Evolutionary conservation across 2,888 invertebrate species (phyloP).

Genomic region (Pediacus dermestoides): DNA sequence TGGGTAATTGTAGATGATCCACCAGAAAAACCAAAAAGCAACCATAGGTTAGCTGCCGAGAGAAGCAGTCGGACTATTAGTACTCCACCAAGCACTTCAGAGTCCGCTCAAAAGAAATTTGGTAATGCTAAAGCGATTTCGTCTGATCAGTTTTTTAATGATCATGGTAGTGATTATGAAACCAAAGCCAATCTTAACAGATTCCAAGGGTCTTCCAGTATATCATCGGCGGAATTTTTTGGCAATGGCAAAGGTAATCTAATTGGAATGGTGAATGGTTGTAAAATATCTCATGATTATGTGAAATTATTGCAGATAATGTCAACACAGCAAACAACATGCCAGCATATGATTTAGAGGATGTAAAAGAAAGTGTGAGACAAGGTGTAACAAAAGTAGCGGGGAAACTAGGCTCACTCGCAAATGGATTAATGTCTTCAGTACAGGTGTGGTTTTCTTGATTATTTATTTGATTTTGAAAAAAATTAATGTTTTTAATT

Average conservation of each 20-base stretch:
- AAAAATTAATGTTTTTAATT: constrained; percentile 5
- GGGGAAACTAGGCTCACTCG: constrained; percentile 90
- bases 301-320: constrained; percentile 23
- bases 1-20: constrained; percentile 51
- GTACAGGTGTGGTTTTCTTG: constrained; percentile 64
- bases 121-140: constrained; percentile 97
- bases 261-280: background rate
- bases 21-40: constrained; percentile 33
- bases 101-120: constrained; percentile 91
- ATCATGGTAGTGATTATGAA: constrained; percentile 59
- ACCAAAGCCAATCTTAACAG: constrained; percentile 59
- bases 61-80: constrained; percentile 24
- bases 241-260: constrained; percentile 42
- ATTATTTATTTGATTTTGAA: too few species aligned
- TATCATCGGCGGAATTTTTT: constrained; percentile 96
- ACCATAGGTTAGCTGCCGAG: constrained; percentile 13
- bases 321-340: constrained; percentile 39
- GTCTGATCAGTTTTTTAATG: constrained; percentile 94
- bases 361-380: constrained; percentile 94
- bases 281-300: background rate
- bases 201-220: constrained; percentile 92
- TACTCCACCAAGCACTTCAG: constrained; percentile 47
- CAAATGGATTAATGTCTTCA: constrained; percentile 90
- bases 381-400: constrained; percentile 97
- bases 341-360: constrained; percentile 80